Evolutionary conservation across 2,797 vertebrate species (phyloP), one percentile per base, ranked within the genome.

Genomic region (Danio aesculapii): DNA sequence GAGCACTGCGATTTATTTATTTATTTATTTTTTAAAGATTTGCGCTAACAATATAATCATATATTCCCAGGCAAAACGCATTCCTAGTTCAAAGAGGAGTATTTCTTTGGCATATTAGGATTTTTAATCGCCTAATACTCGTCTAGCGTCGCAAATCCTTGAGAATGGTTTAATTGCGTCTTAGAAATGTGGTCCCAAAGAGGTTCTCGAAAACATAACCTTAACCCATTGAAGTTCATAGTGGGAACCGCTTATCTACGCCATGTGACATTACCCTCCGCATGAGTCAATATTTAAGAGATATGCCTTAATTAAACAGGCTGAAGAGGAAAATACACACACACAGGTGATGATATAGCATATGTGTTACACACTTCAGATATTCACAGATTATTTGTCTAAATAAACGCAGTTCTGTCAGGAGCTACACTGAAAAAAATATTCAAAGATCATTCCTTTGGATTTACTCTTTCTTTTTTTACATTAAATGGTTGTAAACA

Each of bases 61-160:
- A 91, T 89, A 91, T 91, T 90, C 88, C 89, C 77, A 90, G 88
- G 87, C 90, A 90, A 90, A 82, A 77, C 88, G 62, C 90, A 91
- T 92, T 94, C 92, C 91, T 91, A 92, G 92, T 94, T 94, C 92
- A 94, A 94, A 94, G 93, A 91, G 55, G 85, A 90, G 89, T 91
- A 89, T 90, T 90, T 92, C 79, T 82, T 85, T 85, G 59, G 78
- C 90, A 90, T 92, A 90, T 92, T 91, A 91, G 86, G 91, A 92
- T 92, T 92, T 91, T 93, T 94, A 93, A 94, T 94, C 92, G 91
- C 89, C 90, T 91, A 90, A 90, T 89, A 91, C 91, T 92, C 88
- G 72, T 80, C 71, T 75, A 63, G 80, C 77, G 80, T 85, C 82
- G 64, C 87, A 90, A 91, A 84, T 85, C 92, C 91, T 55, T 62